Evolutionary conservation across 2,797 vertebrate species (phyloP).

Genomic region (Kryptolebias ocellatus): DNA sequence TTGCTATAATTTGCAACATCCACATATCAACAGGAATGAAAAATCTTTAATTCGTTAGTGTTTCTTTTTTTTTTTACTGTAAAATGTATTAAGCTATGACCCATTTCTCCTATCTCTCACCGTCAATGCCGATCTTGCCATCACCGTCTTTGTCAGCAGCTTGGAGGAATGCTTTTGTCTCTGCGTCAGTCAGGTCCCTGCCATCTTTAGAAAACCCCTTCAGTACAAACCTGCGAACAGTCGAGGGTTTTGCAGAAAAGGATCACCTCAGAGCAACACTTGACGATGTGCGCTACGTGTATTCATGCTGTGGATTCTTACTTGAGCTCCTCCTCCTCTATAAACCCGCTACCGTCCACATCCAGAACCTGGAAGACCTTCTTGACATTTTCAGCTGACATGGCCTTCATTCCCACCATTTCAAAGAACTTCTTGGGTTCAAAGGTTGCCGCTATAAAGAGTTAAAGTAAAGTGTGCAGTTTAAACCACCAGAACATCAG

Average conservation of each 20-base stretch:
- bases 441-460: constrained; percentile 87
- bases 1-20: not conserved
- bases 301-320: constrained; percentile 70
- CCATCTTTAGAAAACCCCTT: constrained; percentile 89
- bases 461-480: not conserved
- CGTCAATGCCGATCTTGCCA: constrained; percentile 94
- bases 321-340: constrained; percentile 95
- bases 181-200: constrained; percentile 89
- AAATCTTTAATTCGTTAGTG: no score
- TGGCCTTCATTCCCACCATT: constrained; percentile 91
- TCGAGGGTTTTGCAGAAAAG: not conserved
- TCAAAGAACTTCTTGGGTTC: constrained; percentile 95
- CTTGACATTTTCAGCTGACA: constrained; percentile 87
- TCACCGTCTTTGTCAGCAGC: constrained; percentile 96
- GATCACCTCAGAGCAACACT: not conserved
- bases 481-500: not conserved
- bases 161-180: constrained; percentile 89
- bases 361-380: constrained; percentile 93
- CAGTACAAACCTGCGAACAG: constrained; percentile 84
- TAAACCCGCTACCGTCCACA: constrained; percentile 92
- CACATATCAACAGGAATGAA: not conserved
- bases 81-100: not conserved
- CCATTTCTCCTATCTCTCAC: constrained; percentile 69
- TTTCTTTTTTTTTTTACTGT: not conserved
- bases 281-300: not conserved